Percentiles rank a stretch among this genome's conserved stretches.
phyloP scores from a whole-genome alignment of 2,888 invertebrate species.

The Oscheius sp. region DNA sequence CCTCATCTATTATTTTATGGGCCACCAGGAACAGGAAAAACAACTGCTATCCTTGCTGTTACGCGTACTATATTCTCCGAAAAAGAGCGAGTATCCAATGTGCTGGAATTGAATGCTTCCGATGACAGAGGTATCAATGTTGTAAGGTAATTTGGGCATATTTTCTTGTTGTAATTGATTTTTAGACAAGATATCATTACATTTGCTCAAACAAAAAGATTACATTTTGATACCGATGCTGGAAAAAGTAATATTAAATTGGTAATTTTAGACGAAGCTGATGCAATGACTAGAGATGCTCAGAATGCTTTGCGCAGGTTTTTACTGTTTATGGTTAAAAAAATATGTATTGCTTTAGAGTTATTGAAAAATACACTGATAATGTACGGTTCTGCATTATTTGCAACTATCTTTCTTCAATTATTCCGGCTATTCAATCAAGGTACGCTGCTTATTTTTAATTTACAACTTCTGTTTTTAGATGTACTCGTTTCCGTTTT shows the following conservation, averaged over 20 bases:
- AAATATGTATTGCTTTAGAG: slow-evolving; percentile 76
- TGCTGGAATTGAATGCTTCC: slow-evolving; percentile 90
- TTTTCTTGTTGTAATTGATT: not conserved
- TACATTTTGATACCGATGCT: slow-evolving; percentile 71
- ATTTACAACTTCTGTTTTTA: slow-evolving; percentile 10
- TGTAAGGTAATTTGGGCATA: slow-evolving; percentile 38
- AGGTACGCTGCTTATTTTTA: slow-evolving; percentile 77
- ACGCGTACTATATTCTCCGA: slow-evolving; percentile 90
- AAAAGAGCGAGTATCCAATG: slow-evolving; percentile 92
- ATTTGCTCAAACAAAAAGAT: slow-evolving; percentile 81
- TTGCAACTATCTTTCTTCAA: slow-evolving; percentile 97
- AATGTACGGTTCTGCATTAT: slow-evolving; percentile 98
- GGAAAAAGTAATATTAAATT: slow-evolving; percentile 80
- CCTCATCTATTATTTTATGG: slow-evolving; percentile 97
- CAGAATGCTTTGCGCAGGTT: slow-evolving; percentile 94
- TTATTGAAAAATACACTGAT: slow-evolving; percentile 98
- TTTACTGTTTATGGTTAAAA: not conserved
- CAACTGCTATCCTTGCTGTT: slow-evolving; percentile 95
- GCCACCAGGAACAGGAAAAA: slow-evolving; percentile 96
- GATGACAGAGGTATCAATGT: slow-evolving; percentile 86
- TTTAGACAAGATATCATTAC: slow-evolving; percentile 50
- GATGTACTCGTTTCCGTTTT: slow-evolving; percentile 68
- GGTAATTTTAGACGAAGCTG: slow-evolving; percentile 96
- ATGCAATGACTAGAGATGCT: slow-evolving; percentile 99
- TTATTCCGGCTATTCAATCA: slow-evolving; percentile 97